Evolutionary conservation across 2,888 invertebrate species (phyloP), one percentile per base, ranked within the genome.

Genomic region (Callimorpha dominula): DNA sequence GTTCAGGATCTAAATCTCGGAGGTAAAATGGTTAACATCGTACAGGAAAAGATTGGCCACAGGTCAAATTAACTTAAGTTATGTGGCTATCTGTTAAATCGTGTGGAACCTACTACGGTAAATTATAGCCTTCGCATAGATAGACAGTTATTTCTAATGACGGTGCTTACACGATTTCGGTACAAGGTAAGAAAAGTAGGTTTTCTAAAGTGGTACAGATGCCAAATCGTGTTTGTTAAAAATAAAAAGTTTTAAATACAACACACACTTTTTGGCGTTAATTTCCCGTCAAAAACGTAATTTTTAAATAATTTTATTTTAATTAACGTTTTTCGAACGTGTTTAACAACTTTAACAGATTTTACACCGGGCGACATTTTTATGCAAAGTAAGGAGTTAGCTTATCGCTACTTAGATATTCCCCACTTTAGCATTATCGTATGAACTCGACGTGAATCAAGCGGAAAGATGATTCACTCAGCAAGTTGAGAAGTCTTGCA

Each of bases 391-490:
- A 78, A 76, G 78, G 73, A 68, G 49, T 72, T 77, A 68, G 73
- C 81, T 86, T 87, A 86, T 87, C 85, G 70, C 71, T 69, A 40
- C 17, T 50, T 62, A 46, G 52, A 52, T 70, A 78, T 78, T 78
- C 74, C 73, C 60, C 63, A 70, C 74, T 79, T 75, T 73, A 72
- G 73, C 76, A 76, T 81, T 81, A 83, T 81, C 75, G 78, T 83
- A 81, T 78, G 77, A 82, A 82, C 66, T 62, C 68, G 43, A 43
- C 85, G 90, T 91, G 93, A 93, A 91, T 94, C 93, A 90, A 89
- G 91, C 94, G 93, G 94, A 93, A 93, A 94, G 92, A 92, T 94
- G 94, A 95, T 90, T 94, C 94, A 94, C 88, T 85, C 85, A 85
- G 86, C 88, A 87, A 87, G 89, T 84, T 88, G 89, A 92, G 93